Base-by-base conservation (phyloP, 2,113 vertebrate species). In the Anser brachyrhynchus region DNA sequence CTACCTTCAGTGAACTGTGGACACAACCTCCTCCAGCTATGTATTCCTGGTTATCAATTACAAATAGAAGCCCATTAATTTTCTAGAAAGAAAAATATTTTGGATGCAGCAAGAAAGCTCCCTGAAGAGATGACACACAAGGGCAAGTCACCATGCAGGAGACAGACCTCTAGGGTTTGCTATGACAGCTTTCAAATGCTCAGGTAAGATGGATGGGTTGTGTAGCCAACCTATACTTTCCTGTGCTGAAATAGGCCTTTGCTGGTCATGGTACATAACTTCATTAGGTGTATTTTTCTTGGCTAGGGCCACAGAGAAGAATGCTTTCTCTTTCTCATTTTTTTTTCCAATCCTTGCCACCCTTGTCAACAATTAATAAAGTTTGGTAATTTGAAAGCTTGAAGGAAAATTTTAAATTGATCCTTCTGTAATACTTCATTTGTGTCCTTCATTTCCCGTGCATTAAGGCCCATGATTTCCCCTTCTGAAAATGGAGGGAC, bases 11-110 rank as follows among this genome's bases (percentile, higher is more conserved):
- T 59, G 66, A 83, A 70, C 13, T 82, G 31, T 65, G 52, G 43
- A 89, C 71, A 76, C 83, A 84, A 46, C 64, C 62, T 96, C 43
- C 46, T 92, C 20, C 59, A 65, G 58, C 49, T 86, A 62, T 16
- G 6, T 94, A 89, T 92, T 79, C 18, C 62, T 90, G 75, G 61
- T 97, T 96, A 97, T 95, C 89, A 93, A 61, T 88, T 73, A 28
- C n/a, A 66, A 65, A 62, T 33, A 61, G 51, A 94, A 94, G 72
- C 61, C 71, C 55, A 91, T 97, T 95, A 92, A 94, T 97, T 92
- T 97, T 96, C 84, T 94, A 94, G 71, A 91, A 98, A 96, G 73
- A 94, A 85, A 96, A 97, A 85, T 94, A 89, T 52, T 28, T 90
- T 94, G 70, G 52, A 87, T 92, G 81, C 44, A 95, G 61, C 35